Evolutionary conservation across 2,888 invertebrate genomes (phyloP).

Genomic region (Dynastes maya): DNA sequence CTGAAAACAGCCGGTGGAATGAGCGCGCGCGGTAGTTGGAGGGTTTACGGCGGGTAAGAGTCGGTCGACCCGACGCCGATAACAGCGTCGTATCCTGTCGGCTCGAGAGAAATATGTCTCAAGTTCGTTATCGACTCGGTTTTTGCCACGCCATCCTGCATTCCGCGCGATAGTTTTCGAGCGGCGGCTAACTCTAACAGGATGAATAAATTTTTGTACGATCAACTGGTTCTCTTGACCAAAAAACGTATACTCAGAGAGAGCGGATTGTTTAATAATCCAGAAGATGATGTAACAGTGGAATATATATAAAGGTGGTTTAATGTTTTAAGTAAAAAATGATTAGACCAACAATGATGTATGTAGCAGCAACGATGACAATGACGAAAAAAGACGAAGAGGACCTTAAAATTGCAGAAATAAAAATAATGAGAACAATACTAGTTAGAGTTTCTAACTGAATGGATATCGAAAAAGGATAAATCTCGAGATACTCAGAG

Average conservation of each 20-base stretch:
- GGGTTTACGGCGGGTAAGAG: slow-evolving; percentile 51
- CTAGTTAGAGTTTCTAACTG: too few relatives aligned
- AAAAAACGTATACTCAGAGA: not conserved
- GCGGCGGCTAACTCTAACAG: slow-evolving; percentile 12
- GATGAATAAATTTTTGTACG: slow-evolving; percentile 31
- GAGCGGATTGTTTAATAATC: not conserved
- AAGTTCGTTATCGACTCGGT: slow-evolving; percentile 62
- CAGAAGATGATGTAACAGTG: not conserved
- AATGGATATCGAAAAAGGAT: too few relatives aligned
- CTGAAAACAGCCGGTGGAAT: slow-evolving; percentile 20
- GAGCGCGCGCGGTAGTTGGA: slow-evolving; percentile 52
- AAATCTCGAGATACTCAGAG: too few relatives aligned
- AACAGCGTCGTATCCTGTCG: slow-evolving; percentile 73
- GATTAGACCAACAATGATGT: too few relatives aligned
- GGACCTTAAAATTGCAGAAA: too few relatives aligned
- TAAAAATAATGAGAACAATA: too few relatives aligned
- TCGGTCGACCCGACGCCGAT: slow-evolving; percentile 53
- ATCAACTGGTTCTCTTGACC: slow-evolving; percentile 12
- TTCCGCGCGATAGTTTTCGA: slow-evolving; percentile 36
- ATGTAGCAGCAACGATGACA: too few relatives aligned
- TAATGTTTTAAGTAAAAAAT: too few relatives aligned
- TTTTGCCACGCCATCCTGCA: slow-evolving; percentile 55
- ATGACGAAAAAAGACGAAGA: too few relatives aligned
- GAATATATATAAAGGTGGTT: too few relatives aligned
- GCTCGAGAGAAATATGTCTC: slow-evolving; percentile 72